phyloP scores from a whole-genome alignment of 37 sponge, comb jelly and placozoan species.

The Haliclona indistincta region DNA sequence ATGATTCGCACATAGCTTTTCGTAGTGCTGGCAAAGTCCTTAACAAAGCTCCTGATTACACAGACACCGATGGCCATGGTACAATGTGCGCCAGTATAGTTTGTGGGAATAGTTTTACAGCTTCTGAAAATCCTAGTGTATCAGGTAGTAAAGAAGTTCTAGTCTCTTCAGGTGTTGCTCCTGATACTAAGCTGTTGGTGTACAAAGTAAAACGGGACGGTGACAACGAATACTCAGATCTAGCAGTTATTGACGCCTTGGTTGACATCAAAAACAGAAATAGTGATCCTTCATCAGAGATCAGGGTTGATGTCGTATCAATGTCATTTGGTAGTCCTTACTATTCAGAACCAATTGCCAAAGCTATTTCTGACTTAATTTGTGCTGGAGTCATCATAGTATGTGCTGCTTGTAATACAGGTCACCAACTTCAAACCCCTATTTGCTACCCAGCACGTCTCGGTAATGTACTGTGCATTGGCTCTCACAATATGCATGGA shows the following conservation, averaged over 20 bases:
- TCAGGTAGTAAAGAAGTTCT: not conserved
- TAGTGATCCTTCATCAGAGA: not conserved
- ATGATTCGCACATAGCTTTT: constrained; percentile 39
- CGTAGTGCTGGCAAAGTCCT: constrained; percentile 13
- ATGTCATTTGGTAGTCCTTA: constrained; percentile 43
- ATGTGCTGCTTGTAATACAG: constrained; percentile 58
- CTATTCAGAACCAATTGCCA: constrained; percentile 16
- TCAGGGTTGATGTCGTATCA: constrained; percentile 41
- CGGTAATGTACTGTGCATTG: constrained; percentile 63
- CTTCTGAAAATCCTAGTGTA: constrained; percentile 5
- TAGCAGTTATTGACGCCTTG: not conserved
- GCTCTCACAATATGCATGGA: constrained; percentile 47
- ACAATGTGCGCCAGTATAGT: constrained; percentile 56
- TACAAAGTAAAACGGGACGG: constrained; percentile 49
- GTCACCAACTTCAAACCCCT: constrained; percentile 28
- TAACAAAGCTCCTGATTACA: constrained; percentile 25
- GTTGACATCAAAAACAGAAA: not conserved
- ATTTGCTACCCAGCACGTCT: constrained; percentile 56
- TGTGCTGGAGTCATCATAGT: constrained; percentile 28
- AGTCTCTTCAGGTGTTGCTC: constrained; percentile 48
- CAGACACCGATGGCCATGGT: constrained; percentile 54
- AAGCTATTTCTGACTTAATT: constrained; percentile 31
- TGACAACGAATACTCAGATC: not conserved
- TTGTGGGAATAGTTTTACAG: constrained; percentile 6
- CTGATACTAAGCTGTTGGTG: constrained; percentile 38